Conservation (phyloP, 2,888 invertebrate species). For the Drosophila paracracens region DNA sequence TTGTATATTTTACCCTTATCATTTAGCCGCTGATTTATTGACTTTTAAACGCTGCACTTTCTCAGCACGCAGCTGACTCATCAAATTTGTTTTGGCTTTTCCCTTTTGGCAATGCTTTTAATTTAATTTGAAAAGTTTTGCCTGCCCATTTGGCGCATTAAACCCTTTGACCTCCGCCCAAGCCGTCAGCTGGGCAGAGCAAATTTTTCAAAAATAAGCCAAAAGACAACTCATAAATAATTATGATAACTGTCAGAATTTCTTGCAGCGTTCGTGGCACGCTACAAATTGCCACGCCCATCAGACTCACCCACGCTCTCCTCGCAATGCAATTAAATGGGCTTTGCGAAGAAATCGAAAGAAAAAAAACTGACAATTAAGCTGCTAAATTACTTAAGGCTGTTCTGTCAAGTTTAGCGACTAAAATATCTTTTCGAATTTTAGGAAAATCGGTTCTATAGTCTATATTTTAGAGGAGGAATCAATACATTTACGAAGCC, state of each 20-base stretch:
- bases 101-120: slow-evolving; percentile 74
- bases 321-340: slow-evolving; percentile 50
- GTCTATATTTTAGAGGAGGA: neutral
- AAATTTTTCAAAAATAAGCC: slow-evolving; percentile 35
- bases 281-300: slow-evolving; percentile 48
- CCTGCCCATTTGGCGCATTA: slow-evolving; percentile 75
- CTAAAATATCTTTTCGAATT: slow-evolving; percentile 1
- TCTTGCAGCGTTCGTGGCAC: slow-evolving; percentile 31
- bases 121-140: slow-evolving; percentile 82
- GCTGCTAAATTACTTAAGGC: slow-evolving; percentile 38
- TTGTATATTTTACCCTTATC: slow-evolving; percentile 63
- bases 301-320: slow-evolving; percentile 14
- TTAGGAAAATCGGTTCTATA: neutral
- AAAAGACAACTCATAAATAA: slow-evolving; percentile 75
- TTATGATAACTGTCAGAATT: slow-evolving; percentile 76
- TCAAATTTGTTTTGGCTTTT: slow-evolving; percentile 74
- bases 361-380: slow-evolving; percentile 42
- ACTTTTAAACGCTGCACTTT: slow-evolving; percentile 75
- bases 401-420: slow-evolving; percentile 8
- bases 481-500: neutral
- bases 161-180: slow-evolving; percentile 63
- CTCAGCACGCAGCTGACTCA: slow-evolving; percentile 74
- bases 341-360: neutral
- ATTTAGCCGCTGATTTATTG: slow-evolving; percentile 76
- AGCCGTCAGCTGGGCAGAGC: slow-evolving; percentile 18